Percentiles rank a stretch among this genome's conserved stretches.
phyloP scores from a whole-genome alignment of 2,113 vertebrate species.

The Nycticryphes semicollaris region DNA sequence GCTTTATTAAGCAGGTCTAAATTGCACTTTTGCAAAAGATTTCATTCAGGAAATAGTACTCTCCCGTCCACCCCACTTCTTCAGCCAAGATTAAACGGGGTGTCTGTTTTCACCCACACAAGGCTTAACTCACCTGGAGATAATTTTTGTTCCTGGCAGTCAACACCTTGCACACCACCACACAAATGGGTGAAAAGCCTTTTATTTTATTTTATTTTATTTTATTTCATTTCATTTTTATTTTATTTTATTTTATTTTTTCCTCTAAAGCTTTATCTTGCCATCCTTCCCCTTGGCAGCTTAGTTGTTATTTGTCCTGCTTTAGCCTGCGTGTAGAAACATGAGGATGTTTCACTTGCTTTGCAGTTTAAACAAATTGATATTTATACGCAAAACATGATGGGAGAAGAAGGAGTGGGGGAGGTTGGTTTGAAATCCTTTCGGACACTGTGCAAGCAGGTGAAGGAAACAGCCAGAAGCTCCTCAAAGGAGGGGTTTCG shows the following conservation, averaged over 20 bases:
- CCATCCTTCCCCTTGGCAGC: neutral
- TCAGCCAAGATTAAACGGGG: neutral
- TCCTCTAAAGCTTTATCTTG: neutral
- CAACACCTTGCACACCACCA: neutral
- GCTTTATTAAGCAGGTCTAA: neutral
- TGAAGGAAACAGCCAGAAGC: conserved; percentile 4
- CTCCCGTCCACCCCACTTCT: neutral
- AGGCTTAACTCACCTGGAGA: neutral
- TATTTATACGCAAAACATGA: neutral
- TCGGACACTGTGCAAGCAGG: neutral
- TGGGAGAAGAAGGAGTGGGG: no score
- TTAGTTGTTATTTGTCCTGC: neutral
- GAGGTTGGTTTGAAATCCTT: conserved; percentile 20
- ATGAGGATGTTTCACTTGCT: neutral
- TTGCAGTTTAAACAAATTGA: neutral
- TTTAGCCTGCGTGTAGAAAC: neutral
- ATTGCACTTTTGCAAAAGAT: neutral
- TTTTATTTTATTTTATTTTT: no score
- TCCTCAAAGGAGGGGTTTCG: no score
- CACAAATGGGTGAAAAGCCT: neutral
- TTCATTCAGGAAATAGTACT: neutral
- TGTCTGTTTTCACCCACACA: neutral
- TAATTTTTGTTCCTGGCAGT: neutral
- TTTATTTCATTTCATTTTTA: neutral
- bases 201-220: neutral